Evolutionary conservation across 2,888 invertebrate genomes (phyloP), one percentile per base, ranked within the genome.

Genomic region (Phyllotreta cruciferae): DNA sequence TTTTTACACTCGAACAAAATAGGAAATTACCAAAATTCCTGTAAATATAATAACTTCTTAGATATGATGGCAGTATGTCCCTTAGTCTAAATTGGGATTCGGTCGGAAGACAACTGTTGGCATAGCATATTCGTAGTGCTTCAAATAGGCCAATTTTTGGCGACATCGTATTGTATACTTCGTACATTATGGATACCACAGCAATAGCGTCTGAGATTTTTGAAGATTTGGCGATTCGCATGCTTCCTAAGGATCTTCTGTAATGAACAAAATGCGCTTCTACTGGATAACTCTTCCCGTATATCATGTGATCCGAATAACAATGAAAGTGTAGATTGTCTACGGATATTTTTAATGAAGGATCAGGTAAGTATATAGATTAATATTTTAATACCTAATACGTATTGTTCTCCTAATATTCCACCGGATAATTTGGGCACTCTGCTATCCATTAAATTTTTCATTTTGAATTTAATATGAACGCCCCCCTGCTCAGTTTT

Each of bases 221-320:
- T 11, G 52, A 52, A 7, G 11, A 11, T 38, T 52, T 52, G 4
- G 52, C 52, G 11, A 8, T 52, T 52, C 38, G 37, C 38, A 52
- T 37, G 13, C 52, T 10, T 10, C 52, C 38, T 35, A 52, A 10
- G 10, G 37, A 37, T 3, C 8, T 9, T 52, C 52, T 52, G 7
- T 37, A 52, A 9, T 52, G 52, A 13, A 52, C 52, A 37, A 52
- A 52, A 52, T 52, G 52, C 5, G 52, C 52, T 52, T 52, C 52
- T 37, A 52, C 52, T 10, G 52, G 52, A 37, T 52, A 52, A 11
- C 11, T 52, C 34, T 36, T 38, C 14, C 52, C 52, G 10, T 52
- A 52, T 10, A 52, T 52, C 6, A 52, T 52, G 7, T 52, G 52
- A 13, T 52, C 52, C 4, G 52, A 36, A 11, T n/a, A 5, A 3